A percentile compares a stretch with the other conserved stretches of the same genome.
Conservation (phyloP, 1,140 invertebrate genomes). For the Subanguina moxae region DNA sequence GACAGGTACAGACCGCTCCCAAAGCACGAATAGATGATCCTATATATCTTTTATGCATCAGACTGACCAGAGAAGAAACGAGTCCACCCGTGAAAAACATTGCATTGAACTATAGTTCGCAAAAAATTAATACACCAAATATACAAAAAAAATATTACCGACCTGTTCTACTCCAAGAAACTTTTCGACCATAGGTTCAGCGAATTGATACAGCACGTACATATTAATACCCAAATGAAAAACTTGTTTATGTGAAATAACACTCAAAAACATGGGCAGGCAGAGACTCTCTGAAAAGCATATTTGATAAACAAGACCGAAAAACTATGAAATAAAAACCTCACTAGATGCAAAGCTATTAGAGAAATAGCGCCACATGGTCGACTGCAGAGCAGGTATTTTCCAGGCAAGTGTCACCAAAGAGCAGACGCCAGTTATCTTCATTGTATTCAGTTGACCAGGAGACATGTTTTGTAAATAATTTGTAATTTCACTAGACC, state of each 20-base stretch:
- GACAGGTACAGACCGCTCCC: slow-evolving; percentile 74
- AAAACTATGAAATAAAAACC: slow-evolving; percentile 34
- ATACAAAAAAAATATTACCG: slow-evolving; percentile 2
- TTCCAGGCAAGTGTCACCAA: slow-evolving; percentile 79
- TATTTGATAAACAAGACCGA: slow-evolving; percentile 11
- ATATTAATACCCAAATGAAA: slow-evolving; percentile 86
- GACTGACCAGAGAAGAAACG: slow-evolving; percentile 78
- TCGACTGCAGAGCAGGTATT: slow-evolving; percentile 68
- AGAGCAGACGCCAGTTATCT: slow-evolving; percentile 73
- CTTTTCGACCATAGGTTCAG: slow-evolving; percentile 66
- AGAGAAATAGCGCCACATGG: slow-evolving; percentile 80
- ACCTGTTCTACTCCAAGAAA: slow-evolving; percentile 73
- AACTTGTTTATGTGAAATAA: slow-evolving; percentile 83
- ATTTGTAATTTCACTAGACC: background rate
- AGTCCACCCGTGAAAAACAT: slow-evolving; percentile 80
- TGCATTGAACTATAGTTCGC: slow-evolving; percentile 70
- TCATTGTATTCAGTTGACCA: slow-evolving; percentile 74
- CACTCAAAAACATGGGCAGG: slow-evolving; percentile 82
- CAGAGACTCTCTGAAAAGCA: slow-evolving; percentile 68
- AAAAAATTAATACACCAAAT: background rate
- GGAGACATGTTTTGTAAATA: slow-evolving; percentile 62
- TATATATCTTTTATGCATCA: slow-evolving; percentile 72
- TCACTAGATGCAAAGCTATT: slow-evolving; percentile 74
- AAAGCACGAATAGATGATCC: slow-evolving; percentile 72
- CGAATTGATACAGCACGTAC: slow-evolving; percentile 86